Evolutionary conservation across 2,797 vertebrate genomes (phyloP).

Genomic region (Hipposideros larvatus): DNA sequence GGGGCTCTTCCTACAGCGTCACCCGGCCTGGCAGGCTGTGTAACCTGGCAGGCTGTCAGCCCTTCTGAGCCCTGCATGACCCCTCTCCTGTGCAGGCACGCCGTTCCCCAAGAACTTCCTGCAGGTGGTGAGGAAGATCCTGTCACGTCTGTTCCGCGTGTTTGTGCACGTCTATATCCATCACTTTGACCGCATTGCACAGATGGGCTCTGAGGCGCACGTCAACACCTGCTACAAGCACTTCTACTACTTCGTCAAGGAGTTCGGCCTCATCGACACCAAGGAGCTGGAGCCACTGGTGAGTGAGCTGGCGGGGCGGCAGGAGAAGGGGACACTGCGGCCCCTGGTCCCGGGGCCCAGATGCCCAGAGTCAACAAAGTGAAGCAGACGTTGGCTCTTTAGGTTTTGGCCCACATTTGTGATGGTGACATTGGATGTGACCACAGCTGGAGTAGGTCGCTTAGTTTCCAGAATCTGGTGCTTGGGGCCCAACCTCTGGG

Average conservation of each 20-base stretch:
- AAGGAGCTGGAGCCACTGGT: conserved; percentile 99
- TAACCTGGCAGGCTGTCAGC: background rate
- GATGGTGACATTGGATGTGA: background rate
- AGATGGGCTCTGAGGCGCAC: conserved; percentile 98
- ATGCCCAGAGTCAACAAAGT: too few species aligned
- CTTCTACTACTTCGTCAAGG: conserved; percentile 97
- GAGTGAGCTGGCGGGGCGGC: conserved; percentile 77
- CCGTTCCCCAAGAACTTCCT: conserved; percentile 99
- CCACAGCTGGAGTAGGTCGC: background rate
- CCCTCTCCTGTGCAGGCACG: conserved; percentile 90
- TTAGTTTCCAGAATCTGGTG: background rate
- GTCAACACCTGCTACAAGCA: conserved; percentile 99
- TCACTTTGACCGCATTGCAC: conserved; percentile 97
- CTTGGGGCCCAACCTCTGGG: background rate
- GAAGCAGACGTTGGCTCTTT: too few species aligned
- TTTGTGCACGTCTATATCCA: conserved; percentile 99
- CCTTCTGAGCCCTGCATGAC: background rate
- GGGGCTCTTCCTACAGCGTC: too few species aligned
- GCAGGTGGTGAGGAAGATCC: conserved; percentile 97
- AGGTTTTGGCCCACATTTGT: background rate
- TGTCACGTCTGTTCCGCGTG: conserved; percentile 97
- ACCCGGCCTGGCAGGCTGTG: background rate
- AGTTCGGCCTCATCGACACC: conserved; percentile 97
- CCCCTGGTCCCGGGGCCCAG: background rate
- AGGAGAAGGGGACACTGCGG: rapidly evolving